A percentile compares a stretch with the other conserved stretches of the same genome.
These are phyloP conservation scores for Channallabes apus DNA, from an alignment of 2,797 vertebrate species.

Conservation along the genomic window DNA sequence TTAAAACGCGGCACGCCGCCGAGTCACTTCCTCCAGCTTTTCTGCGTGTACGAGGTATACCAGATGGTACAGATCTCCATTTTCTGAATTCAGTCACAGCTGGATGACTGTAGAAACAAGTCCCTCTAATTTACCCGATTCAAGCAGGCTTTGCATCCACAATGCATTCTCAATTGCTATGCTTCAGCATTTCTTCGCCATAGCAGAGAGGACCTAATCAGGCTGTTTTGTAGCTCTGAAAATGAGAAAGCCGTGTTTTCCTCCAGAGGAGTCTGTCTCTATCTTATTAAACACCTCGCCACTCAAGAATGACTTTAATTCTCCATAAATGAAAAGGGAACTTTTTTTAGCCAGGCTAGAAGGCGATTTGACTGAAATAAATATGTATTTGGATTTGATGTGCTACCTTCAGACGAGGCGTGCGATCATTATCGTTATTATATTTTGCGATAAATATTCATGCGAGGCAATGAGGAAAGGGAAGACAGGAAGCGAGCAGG, in stretches of 20 bases:
- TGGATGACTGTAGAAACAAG: slow-evolving; percentile 66
- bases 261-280: slow-evolving; percentile 59
- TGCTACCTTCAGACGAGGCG: slow-evolving; percentile 56
- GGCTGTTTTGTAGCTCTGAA: slow-evolving; percentile 62
- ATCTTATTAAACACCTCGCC: slow-evolving; percentile 66
- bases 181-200: slow-evolving; percentile 59
- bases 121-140: slow-evolving; percentile 60
- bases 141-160: slow-evolving; percentile 61
- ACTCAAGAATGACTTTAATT: slow-evolving; percentile 58
- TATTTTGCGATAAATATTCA: slow-evolving; percentile 71
- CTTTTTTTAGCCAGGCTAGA: slow-evolving; percentile 44
- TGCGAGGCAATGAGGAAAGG: slow-evolving; percentile 62
- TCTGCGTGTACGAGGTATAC: slow-evolving; percentile 7
- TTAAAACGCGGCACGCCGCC: slow-evolving; percentile 19
- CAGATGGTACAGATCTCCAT: slow-evolving; percentile 59
- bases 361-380: slow-evolving; percentile 37
- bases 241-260: slow-evolving; percentile 54
- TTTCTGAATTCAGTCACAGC: slow-evolving; percentile 61
- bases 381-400: slow-evolving; percentile 55
- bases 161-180: slow-evolving; percentile 57
- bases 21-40: slow-evolving; percentile 33
- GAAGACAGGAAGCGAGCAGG: slow-evolving; percentile 22
- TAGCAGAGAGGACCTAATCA: slow-evolving; percentile 60
- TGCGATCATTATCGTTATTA: slow-evolving; percentile 67
- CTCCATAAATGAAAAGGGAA: slow-evolving; percentile 46